These are phyloP conservation scores for Drosophila paranaensis DNA, from an alignment of 2,888 invertebrate species.

Conservation along the genomic window DNA sequence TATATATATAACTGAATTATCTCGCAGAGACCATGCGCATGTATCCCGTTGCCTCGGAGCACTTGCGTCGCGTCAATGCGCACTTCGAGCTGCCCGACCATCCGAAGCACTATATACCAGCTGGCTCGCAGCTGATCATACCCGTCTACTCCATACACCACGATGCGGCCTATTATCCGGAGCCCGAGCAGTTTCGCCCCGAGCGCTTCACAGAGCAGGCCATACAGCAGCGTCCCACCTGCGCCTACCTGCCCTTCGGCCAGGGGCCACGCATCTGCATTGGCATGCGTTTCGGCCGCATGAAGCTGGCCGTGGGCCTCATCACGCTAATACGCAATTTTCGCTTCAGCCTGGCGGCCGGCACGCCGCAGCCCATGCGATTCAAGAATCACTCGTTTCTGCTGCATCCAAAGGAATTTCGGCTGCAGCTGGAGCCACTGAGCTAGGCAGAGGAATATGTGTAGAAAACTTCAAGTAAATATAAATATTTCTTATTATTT, in stretches of 20 bases:
- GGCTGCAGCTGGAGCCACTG: constrained; percentile 49
- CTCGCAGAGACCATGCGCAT: constrained; percentile 82
- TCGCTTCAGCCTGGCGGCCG: constrained; percentile 40
- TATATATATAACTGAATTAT: too few relatives aligned
- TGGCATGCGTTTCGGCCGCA: constrained; percentile 78
- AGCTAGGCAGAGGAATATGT: neutral
- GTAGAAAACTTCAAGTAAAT: too few relatives aligned
- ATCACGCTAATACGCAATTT: constrained; percentile 59
- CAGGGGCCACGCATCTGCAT: constrained; percentile 81
- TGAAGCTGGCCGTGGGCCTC: constrained; percentile 71
- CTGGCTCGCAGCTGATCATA: constrained; percentile 82
- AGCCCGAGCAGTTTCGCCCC: constrained; percentile 87
- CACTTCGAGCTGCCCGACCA: constrained; percentile 62
- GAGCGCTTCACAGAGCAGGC: constrained; percentile 86
- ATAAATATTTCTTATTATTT: neutral
- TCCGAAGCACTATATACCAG: constrained; percentile 39
- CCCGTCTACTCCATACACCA: constrained; percentile 86
- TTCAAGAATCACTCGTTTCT: constrained; percentile 51
- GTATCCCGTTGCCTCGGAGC: constrained; percentile 85
- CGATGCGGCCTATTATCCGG: constrained; percentile 86
- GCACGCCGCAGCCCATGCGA: constrained; percentile 55
- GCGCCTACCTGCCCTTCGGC: constrained; percentile 81
- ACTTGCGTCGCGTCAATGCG: constrained; percentile 75
- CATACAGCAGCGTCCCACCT: constrained; percentile 83
- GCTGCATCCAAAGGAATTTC: constrained; percentile 52